Evolutionary conservation across 2,888 invertebrate genomes (phyloP).

Genomic region (Thysanoteuthis rhombus): DNA sequence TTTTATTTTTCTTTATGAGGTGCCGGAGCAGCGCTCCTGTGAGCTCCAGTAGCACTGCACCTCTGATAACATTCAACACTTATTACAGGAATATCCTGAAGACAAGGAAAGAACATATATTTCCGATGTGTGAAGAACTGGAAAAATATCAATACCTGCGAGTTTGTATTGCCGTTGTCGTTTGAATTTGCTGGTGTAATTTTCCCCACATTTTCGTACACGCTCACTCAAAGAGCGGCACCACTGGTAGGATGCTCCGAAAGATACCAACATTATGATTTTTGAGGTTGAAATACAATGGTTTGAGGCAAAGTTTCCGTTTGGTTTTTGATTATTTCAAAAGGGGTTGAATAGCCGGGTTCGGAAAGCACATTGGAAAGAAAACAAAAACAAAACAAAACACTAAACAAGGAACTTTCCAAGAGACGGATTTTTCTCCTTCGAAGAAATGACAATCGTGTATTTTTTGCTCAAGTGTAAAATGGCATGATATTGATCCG

Average conservation of each 20-base stretch:
- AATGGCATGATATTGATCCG: too few species aligned
- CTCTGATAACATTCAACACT: too few species aligned
- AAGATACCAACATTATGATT: background rate
- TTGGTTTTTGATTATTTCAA: background rate
- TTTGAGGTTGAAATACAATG: background rate
- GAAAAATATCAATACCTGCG: constrained; percentile 46
- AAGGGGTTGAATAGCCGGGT: background rate
- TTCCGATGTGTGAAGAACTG: background rate
- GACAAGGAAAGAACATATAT: background rate
- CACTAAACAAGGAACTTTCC: too few species aligned
- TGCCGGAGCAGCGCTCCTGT: too few species aligned
- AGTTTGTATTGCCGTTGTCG: constrained; percentile 51
- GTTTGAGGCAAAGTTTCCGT: background rate
- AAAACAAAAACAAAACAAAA: too few species aligned
- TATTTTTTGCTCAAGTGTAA: background rate
- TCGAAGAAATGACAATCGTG: background rate
- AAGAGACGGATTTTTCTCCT: background rate
- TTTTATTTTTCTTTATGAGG: too few species aligned
- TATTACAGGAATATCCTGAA: too few species aligned
- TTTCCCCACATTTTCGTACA: constrained; percentile 20
- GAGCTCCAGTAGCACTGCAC: too few species aligned
- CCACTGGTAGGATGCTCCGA: constrained; percentile 1
- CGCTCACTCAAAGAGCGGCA: background rate
- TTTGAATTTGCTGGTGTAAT: constrained; percentile 37
- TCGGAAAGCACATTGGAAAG: background rate